Evolutionary conservation across 2,113 vertebrate genomes (phyloP).

Genomic region (Bos taurus): ARS-UCD2.0 NC_037333.1:73701501-73702000

Average conservation of each 20-base stretch:
- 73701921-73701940: neutral
- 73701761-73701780: neutral
- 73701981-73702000: too few species aligned
- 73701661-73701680: neutral
- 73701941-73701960: neutral
- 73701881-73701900: neutral
- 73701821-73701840: neutral
- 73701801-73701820: neutral
- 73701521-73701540: neutral
- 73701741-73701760: neutral
- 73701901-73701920: neutral
- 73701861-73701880: neutral
- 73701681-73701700: neutral
- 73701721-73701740: neutral
- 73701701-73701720: neutral
- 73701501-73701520: neutral
- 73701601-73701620: neutral
- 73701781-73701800: neutral
- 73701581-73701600: neutral
- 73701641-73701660: neutral
- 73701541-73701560: neutral
- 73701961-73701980: neutral
- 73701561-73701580: neutral
- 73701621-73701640: neutral
- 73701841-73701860: neutral